A percentile compares a stretch with the other conserved stretches of the same genome.
Evolutionary conservation across 2,113 vertebrate genomes (phyloP).

Genomic region (Sinocyclocheilus anophthalmus): DNA sequence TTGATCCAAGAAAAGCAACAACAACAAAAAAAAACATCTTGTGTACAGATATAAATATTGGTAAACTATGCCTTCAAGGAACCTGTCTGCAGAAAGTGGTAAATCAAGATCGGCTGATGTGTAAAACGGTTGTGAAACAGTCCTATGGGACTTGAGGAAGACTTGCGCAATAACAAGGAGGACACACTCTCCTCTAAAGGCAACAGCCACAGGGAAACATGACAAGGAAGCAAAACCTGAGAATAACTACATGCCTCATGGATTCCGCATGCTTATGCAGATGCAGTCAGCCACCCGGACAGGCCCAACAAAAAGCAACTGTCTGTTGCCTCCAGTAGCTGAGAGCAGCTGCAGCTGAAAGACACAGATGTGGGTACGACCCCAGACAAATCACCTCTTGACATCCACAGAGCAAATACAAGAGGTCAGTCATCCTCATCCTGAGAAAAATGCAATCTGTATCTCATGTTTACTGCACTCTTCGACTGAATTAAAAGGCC

Average conservation of each 20-base stretch:
- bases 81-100: too few relatives aligned
- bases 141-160: background rate
- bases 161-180: background rate
- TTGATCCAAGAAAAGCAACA: too few relatives aligned
- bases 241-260: constrained; percentile 35
- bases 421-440: constrained; percentile 13
- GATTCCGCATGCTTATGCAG: constrained; percentile 53
- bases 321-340: constrained; percentile 42
- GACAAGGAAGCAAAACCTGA: constrained; percentile 42
- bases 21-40: too few relatives aligned
- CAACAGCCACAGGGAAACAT: background rate
- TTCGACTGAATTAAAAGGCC: background rate
- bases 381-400: constrained; percentile 1
- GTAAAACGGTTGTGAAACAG: background rate
- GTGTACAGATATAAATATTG: too few relatives aligned
- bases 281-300: constrained; percentile 51
- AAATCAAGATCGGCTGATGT: too few relatives aligned
- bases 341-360: constrained; percentile 32
- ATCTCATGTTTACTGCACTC: constrained; percentile 4
- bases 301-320: constrained; percentile 55
- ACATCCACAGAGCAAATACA: background rate
- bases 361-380: constrained; percentile 2
- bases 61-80: too few relatives aligned
- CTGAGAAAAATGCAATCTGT: background rate
- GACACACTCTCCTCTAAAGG: background rate